phyloP scores from a whole-genome alignment of 1,140 invertebrate genomes.

The Atta texana region DNA sequence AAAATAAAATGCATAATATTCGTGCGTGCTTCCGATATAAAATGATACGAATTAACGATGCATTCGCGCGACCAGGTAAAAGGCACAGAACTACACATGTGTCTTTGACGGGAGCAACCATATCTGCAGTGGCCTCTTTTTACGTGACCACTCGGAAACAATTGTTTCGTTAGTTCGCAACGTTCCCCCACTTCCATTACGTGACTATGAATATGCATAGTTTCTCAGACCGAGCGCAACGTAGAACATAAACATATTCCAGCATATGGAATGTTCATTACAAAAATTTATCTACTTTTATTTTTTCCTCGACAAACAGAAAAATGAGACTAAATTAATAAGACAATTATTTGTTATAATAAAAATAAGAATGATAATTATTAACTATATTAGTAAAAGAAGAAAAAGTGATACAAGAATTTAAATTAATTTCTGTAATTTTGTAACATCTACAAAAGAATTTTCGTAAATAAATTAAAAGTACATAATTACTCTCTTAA shows the following conservation, averaged over 20 bases:
- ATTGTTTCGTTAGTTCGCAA: constrained; percentile 41
- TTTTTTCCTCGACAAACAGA: background rate
- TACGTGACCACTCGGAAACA: constrained; percentile 55
- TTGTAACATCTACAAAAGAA: background rate
- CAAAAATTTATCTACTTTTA: background rate
- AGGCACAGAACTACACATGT: constrained; percentile 9
- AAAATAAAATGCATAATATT: background rate
- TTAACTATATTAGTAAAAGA: background rate
- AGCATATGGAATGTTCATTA: constrained; percentile 8
- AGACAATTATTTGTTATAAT: background rate
- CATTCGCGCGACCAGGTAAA: constrained; percentile 30
- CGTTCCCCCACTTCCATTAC: constrained; percentile 40
- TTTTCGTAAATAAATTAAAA: background rate
- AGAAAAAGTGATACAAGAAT: background rate
- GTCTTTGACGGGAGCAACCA: constrained; percentile 21
- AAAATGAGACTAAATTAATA: background rate
- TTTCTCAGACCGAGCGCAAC: constrained; percentile 21
- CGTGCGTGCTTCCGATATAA: background rate
- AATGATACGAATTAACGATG: background rate
- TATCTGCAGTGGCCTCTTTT: constrained; percentile 69
- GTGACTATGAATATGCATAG: constrained; percentile 69
- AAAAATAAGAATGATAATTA: constrained; percentile 3
- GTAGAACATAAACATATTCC: constrained; percentile 13
- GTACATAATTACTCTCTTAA: background rate
- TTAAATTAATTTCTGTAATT: constrained; percentile 3